phyloP scores from a whole-genome alignment of 2,113 vertebrate species.

The Galbula dea region DNA sequence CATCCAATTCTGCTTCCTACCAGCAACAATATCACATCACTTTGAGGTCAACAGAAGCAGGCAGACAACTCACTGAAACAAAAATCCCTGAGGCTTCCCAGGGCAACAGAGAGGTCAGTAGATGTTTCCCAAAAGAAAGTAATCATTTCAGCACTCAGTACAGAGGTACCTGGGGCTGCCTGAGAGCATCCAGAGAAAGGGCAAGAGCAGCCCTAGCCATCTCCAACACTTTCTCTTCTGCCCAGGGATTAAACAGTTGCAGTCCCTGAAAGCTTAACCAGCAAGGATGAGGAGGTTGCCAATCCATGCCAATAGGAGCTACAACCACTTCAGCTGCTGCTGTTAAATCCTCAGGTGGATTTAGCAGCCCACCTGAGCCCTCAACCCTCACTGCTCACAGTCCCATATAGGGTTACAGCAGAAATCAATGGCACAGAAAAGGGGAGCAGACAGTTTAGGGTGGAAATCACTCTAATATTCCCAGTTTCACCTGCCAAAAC shows the following conservation, averaged over 20 bases:
- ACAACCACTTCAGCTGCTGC: neutral
- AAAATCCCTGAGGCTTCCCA: neutral
- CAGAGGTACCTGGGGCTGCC: neutral
- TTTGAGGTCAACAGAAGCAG: neutral
- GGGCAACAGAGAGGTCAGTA: neutral
- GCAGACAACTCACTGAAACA: neutral
- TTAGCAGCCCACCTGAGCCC: neutral
- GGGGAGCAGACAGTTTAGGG: neutral
- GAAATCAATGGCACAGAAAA: neutral
- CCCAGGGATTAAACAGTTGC: neutral
- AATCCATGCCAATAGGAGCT: neutral
- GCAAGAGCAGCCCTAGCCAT: neutral
- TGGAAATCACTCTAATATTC: neutral
- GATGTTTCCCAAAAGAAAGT: neutral
- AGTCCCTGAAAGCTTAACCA: neutral
- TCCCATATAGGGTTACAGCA: no score
- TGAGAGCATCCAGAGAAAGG: neutral
- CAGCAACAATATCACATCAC: neutral
- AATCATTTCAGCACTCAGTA: accelerated
- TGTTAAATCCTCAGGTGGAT: neutral
- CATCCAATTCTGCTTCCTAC: neutral
- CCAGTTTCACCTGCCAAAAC: neutral
- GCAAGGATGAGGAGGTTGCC: neutral
- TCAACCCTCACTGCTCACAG: neutral
- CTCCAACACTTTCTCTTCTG: neutral